phyloP scores from a whole-genome alignment of 2,797 vertebrate species.

The Typhlichthys eigenmanni region DNA sequence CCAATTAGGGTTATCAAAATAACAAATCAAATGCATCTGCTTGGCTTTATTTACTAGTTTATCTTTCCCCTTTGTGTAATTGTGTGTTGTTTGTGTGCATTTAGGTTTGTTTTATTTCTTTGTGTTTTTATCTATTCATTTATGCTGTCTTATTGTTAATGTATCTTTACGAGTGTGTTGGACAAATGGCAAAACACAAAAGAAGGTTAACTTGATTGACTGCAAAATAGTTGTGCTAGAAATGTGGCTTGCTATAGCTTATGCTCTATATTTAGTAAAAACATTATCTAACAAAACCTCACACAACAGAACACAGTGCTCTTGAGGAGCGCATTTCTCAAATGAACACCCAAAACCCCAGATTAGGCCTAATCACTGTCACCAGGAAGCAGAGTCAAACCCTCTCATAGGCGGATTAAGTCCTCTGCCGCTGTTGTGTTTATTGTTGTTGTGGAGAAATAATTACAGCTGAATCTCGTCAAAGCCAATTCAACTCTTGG shows the following conservation, averaged over 20 bases:
- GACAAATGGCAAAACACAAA: neutral
- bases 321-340: constrained; percentile 76
- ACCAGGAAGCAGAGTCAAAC: constrained; percentile 77
- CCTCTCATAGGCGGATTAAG: constrained; percentile 83
- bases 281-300: constrained; percentile 42
- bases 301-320: constrained; percentile 64
- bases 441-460: constrained; percentile 81
- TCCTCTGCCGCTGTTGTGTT: constrained; percentile 79
- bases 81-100: no score
- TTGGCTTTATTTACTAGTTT: neutral
- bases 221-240: constrained; percentile 31
- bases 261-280: constrained; percentile 31
- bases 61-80: neutral
- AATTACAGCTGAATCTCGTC: constrained; percentile 83
- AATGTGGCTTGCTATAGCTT: constrained; percentile 10
- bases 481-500: constrained; percentile 82
- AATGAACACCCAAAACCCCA: constrained; percentile 76
- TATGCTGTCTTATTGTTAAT: no score
- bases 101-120: no score
- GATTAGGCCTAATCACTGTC: constrained; percentile 83
- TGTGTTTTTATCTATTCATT: no score
- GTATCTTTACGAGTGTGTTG: neutral
- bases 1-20: constrained; percentile 5
- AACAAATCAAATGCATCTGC: constrained; percentile 4
- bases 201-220: neutral